A percentile compares a stretch with the other conserved stretches of the same genome.
Evolutionary conservation across 2,888 invertebrate genomes (phyloP).

Genomic region (Sylvicola cinctus): DNA sequence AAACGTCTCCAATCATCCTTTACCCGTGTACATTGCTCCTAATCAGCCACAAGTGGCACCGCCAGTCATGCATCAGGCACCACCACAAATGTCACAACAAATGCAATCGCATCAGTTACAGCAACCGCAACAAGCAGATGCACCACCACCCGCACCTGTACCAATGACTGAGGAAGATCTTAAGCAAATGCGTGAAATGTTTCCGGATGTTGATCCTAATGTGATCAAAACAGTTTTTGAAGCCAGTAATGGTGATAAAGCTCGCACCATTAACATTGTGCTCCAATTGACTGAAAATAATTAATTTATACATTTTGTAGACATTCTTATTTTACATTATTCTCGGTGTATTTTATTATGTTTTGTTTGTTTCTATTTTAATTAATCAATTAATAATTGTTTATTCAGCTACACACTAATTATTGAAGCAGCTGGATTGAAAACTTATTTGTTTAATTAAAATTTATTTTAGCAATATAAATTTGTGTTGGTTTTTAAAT

Average conservation of each 20-base stretch:
- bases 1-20: conserved; percentile 18
- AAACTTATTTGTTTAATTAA: too few relatives aligned
- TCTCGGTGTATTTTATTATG: too few relatives aligned
- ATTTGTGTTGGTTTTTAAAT: too few relatives aligned
- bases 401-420: too few relatives aligned
- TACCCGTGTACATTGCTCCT: conserved; percentile 17
- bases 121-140: conserved; percentile 9
- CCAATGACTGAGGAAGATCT: conserved; percentile 36
- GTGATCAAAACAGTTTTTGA: conserved; percentile 81
- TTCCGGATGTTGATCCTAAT: conserved; percentile 84
- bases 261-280: conserved; percentile 73
- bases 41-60: conserved; percentile 17
- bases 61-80: conserved; percentile 20
- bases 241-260: conserved; percentile 75
- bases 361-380: too few relatives aligned
- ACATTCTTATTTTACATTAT: too few relatives aligned
- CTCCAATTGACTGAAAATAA: conserved; percentile 78
- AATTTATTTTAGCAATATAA: too few relatives aligned
- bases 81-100: too few relatives aligned
- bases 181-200: conserved; percentile 80
- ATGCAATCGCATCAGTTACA: too few relatives aligned
- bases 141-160: conserved; percentile 8
- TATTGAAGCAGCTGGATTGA: too few relatives aligned
- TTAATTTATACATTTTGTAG: too few relatives aligned
- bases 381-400: too few relatives aligned